Percentiles rank a stretch among this genome's conserved stretches.
Evolutionary conservation across 1,140 invertebrate genomes (phyloP).

Genomic region (Holcopasites calliopsidis): DNA sequence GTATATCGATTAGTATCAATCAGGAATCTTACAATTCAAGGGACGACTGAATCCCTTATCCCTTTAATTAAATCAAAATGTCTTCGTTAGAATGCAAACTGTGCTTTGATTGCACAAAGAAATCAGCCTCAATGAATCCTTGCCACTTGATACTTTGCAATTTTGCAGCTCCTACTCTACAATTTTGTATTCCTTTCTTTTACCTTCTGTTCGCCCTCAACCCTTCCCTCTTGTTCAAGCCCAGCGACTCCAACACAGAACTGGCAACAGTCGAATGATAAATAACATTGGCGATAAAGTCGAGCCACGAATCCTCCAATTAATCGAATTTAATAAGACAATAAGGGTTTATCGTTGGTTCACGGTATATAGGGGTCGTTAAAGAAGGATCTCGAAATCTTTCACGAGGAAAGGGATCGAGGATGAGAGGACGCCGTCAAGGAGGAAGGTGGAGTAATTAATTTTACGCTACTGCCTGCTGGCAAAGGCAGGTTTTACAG

Average conservation of each 20-base stretch:
- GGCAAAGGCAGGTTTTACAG: slow-evolving; percentile 43
- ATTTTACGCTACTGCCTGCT: slow-evolving; percentile 45
- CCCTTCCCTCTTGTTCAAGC: background rate
- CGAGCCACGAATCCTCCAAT: background rate
- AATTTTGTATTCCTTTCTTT: background rate
- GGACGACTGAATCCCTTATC: background rate
- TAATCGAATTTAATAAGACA: slow-evolving; percentile 31
- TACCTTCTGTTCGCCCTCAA: background rate
- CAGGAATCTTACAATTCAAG: too few relatives aligned
- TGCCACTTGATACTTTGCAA: slow-evolving; percentile 14
- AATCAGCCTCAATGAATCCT: background rate
- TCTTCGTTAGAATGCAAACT: too few relatives aligned
- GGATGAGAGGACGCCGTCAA: background rate
- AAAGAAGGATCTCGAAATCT: background rate
- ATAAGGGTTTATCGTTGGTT: slow-evolving; percentile 30
- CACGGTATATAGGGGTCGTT: background rate
- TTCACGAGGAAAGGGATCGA: background rate
- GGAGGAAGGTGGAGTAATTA: slow-evolving; percentile 29
- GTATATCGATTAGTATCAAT: too few relatives aligned
- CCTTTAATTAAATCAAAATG: background rate
- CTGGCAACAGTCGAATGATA: background rate
- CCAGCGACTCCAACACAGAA: background rate
- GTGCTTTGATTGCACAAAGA: background rate
- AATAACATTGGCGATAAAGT: background rate
- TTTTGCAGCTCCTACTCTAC: background rate